Conservation (phyloP, 2,888 invertebrate species). For the Galeopsomyia nigrocyanea region DNA sequence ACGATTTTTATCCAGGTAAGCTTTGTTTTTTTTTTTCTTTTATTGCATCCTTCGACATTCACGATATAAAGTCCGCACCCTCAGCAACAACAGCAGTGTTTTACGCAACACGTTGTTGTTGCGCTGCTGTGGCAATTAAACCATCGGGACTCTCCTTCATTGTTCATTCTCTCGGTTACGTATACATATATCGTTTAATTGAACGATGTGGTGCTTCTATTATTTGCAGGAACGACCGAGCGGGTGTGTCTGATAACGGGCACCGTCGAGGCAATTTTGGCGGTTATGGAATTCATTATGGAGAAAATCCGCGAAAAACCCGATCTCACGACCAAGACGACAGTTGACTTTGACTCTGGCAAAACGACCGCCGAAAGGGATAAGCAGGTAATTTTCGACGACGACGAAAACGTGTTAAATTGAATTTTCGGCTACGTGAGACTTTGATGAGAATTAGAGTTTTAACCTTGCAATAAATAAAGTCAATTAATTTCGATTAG, state of each 20-base stretch:
- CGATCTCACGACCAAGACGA: conserved; percentile 83
- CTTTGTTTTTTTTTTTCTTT: too few species aligned
- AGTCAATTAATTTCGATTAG: too few species aligned
- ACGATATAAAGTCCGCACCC: conserved; percentile 32
- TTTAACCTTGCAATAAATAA: too few species aligned
- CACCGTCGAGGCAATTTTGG: conserved; percentile 90
- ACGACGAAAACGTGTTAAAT: too few species aligned
- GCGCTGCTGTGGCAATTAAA: too few species aligned
- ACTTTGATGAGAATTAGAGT: too few species aligned
- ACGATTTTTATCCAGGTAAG: conserved; percentile 97
- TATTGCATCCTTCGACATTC: too few species aligned
- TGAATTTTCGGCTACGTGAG: too few species aligned
- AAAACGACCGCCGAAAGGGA: conserved; percentile 91
- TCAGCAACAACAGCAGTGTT: not conserved
- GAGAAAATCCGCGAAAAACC: conserved; percentile 96
- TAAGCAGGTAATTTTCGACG: conserved; percentile 76
- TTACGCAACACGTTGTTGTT: too few species aligned
- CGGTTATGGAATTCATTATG: conserved; percentile 93
- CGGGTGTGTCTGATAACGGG: conserved; percentile 95
- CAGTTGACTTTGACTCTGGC: conserved; percentile 79
- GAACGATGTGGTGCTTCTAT: not conserved
- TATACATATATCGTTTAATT: conserved; percentile 4
- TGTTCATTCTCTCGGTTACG: conserved; percentile 24
- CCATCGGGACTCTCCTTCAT: not conserved
- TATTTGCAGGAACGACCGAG: conserved; percentile 86